Conservation (phyloP, 2,113 vertebrate species). For the Hiodon tergisus region DNA sequence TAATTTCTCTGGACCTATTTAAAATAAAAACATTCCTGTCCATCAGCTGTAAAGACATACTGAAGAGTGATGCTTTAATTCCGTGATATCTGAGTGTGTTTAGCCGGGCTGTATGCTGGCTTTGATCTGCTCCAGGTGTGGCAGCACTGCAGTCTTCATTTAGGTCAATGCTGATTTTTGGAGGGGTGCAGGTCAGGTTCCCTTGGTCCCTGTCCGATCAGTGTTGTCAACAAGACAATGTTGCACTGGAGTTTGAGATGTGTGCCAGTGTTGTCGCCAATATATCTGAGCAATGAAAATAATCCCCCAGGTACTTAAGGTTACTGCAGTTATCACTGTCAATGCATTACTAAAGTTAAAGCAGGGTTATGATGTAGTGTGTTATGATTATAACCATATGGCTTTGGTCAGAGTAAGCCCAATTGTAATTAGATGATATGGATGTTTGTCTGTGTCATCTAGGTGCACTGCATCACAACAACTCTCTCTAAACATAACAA, state of each 20-base stretch:
- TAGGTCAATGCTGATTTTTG: neutral
- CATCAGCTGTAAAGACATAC: too few relatives aligned
- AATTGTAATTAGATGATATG: neutral
- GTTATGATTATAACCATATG: neutral
- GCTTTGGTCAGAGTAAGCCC: neutral
- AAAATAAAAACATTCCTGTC: too few relatives aligned
- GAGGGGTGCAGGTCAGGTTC: neutral
- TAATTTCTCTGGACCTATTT: too few relatives aligned
- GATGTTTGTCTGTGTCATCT: neutral
- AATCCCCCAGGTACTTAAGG: neutral
- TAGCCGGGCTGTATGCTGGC: neutral
- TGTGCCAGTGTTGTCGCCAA: neutral
- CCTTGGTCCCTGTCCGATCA: neutral
- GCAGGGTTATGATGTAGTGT: neutral
- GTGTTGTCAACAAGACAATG: neutral
- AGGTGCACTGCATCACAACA: neutral
- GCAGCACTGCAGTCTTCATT: neutral
- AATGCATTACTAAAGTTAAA: neutral
- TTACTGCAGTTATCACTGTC: neutral
- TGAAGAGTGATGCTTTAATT: neutral
- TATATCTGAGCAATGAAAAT: neutral
- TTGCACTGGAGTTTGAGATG: neutral
- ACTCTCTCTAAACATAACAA: too few relatives aligned
- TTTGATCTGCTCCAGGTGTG: neutral
- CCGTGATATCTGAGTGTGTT: neutral